phyloP scores from a whole-genome alignment of 2,797 vertebrate species.

The Gadopsis bispinosus region DNA sequence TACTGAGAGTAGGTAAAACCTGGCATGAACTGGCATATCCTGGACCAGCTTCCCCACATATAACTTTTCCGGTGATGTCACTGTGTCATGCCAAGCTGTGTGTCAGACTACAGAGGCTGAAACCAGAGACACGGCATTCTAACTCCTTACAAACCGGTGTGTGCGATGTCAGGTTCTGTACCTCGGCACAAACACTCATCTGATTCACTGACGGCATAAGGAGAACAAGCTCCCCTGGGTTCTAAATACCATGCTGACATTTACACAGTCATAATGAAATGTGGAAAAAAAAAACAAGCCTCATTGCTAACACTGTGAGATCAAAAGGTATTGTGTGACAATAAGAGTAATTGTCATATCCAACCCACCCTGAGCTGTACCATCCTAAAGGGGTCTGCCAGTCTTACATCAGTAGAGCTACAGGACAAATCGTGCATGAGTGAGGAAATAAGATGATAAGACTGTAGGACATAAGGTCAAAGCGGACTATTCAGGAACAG shows the following conservation, averaged over 20 bases:
- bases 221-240: conserved; percentile 68
- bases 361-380: conserved; percentile 27
- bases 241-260: conserved; percentile 83
- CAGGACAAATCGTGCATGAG: conserved; percentile 18
- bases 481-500: conserved; percentile 58
- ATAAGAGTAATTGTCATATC: conserved; percentile 73
- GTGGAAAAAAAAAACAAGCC: conserved; percentile 57
- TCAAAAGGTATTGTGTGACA: conserved; percentile 67
- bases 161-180: conserved; percentile 46
- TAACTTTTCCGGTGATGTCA: conserved; percentile 65
- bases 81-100: conserved; percentile 9
- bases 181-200: conserved; percentile 50
- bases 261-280: conserved; percentile 73
- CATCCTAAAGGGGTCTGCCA: conserved; percentile 27
- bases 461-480: conserved; percentile 62
- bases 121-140: conserved; percentile 44
- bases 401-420: conserved; percentile 7
- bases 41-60: conserved; percentile 22
- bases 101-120: conserved; percentile 60
- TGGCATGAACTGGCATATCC: conserved; percentile 39
- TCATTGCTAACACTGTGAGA: conserved; percentile 52
- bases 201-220: conserved; percentile 59
- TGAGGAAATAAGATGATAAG: conserved; percentile 45
- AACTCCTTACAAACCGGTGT: conserved; percentile 40
- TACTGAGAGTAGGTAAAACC: conserved; percentile 37